These are phyloP conservation scores for Crocallis elinguaria DNA, from an alignment of 2,888 invertebrate species.

Conservation along the genomic window DNA sequence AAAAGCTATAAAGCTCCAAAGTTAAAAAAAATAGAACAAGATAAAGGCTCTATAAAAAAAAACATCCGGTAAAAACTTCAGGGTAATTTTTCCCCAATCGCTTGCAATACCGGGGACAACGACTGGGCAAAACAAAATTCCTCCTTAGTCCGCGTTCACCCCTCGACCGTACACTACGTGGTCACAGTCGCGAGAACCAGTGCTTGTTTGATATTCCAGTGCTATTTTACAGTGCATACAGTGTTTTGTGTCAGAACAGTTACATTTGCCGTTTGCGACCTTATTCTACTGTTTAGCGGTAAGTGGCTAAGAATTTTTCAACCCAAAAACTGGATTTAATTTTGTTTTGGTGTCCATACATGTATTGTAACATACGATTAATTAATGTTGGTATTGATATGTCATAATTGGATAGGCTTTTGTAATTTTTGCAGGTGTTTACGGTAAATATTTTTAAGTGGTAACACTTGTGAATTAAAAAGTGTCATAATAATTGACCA, in stretches of 20 bases:
- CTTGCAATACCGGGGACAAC: constrained; percentile 37
- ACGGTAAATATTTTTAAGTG: constrained; percentile 7
- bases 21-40: no score
- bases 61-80: neutral
- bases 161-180: constrained; percentile 23
- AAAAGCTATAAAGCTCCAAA: no score
- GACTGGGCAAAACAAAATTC: constrained; percentile 42
- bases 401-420: neutral
- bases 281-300: constrained; percentile 4
- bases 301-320: neutral
- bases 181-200: constrained; percentile 6
- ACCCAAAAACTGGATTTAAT: constrained; percentile 14
- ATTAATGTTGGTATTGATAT: constrained; percentile 2
- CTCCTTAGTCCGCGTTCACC: constrained; percentile 39
- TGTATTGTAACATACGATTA: neutral
- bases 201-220: constrained; percentile 19
- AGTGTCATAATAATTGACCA: neutral
- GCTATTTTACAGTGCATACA: constrained; percentile 9
- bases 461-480: constrained; percentile 7
- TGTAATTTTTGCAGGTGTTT: constrained; percentile 6
- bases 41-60: no score
- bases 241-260: constrained; percentile 12
- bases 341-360: constrained; percentile 20
- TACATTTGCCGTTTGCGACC: neutral
- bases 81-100: neutral